phyloP scores from a whole-genome alignment of 1,140 invertebrate species.

The Leptinotarsa defecta region DNA sequence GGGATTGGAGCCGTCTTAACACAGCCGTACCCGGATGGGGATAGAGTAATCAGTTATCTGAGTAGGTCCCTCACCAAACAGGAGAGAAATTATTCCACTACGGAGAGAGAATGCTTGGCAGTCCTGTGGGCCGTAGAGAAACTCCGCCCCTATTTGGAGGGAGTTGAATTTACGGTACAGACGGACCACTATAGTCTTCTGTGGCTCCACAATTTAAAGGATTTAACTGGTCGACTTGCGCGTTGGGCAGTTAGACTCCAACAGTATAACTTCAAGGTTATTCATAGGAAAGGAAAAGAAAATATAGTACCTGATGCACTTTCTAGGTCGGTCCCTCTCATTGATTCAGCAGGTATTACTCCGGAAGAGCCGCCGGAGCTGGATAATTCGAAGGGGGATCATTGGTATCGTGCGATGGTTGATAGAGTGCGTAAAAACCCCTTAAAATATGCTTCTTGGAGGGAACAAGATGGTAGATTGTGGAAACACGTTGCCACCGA shows the following conservation, averaged over 20 bases:
- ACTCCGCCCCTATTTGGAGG: slow-evolving; percentile 52
- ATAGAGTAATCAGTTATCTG: slow-evolving; percentile 57
- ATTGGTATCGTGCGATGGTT: neutral
- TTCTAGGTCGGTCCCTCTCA: slow-evolving; percentile 13
- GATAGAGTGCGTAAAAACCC: neutral
- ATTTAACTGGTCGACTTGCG: slow-evolving; percentile 37
- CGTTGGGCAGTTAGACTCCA: slow-evolving; percentile 19
- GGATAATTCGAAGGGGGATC: neutral
- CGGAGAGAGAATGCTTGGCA: slow-evolving; percentile 57
- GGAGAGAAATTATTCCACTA: slow-evolving; percentile 53
- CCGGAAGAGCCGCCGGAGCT: neutral
- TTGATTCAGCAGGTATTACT: neutral
- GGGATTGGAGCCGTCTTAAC: slow-evolving; percentile 46
- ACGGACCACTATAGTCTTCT: slow-evolving; percentile 58
- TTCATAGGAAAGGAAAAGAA: slow-evolving; percentile 23
- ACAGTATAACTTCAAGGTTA: neutral
- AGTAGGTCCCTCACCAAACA: slow-evolving; percentile 46
- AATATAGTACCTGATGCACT: slow-evolving; percentile 23
- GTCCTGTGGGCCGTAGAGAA: slow-evolving; percentile 52
- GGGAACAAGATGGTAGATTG: neutral
- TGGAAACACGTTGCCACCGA: neutral
- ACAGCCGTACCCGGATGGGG: slow-evolving; percentile 47
- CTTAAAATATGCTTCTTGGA: slow-evolving; percentile 10
- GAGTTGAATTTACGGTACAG: slow-evolving; percentile 52
- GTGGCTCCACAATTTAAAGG: slow-evolving; percentile 49